Base-by-base conservation (phyloP, 2,113 vertebrate genomes). In the Romanogobio albipinnatus region DNA sequence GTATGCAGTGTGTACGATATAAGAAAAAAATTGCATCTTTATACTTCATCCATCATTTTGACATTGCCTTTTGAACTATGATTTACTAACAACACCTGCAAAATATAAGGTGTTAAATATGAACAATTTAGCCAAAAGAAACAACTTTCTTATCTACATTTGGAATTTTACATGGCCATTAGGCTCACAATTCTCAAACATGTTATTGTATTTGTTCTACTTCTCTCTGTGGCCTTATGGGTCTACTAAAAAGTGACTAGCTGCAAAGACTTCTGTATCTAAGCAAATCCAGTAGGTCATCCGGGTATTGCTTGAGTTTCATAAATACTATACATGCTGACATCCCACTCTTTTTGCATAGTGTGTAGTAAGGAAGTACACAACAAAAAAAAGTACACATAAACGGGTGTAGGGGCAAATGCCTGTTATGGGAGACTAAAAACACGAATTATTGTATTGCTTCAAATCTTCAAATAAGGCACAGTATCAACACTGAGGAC, bases 201-300 rank as follows among this genome's bases (percentile, higher is more conserved):
- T 19, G 33, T 51, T 24, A 26, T 62, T 62, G 24, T 26, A 24
- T 8, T 56, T 49, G 15, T 45, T 14, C 19, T 13, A 47, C 39
- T 73, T 73, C 36, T 43, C 4, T 43, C 43, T 6, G 1, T 15
- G 71, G 71, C n/a, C 43, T 74, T 74, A 15, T 74, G 71, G 71
- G 71, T 29, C 29, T 29, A 47, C 71, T 26, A 43, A 26, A 74
- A 49, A 26, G 43, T 49, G 71, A 49, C 11, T 24, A 47, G 11
- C 71, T 26, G 43, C n/a, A 15, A n/a, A n/a, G n/a, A 24, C 39
- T 47, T 47, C 22, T 24, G n/a, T 49, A 74, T 74, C n/a, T 74
- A 45, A 47, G 70, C 71, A 74, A 43, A 47, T 74, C 11, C 70
- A 74, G 43, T 26, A 74, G 43, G 71, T 74, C 71, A 49, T 74